Evolutionary conservation across 2,888 invertebrate genomes (phyloP), one percentile per base, ranked within the genome.

Genomic region (Oscheius sp.): DNA sequence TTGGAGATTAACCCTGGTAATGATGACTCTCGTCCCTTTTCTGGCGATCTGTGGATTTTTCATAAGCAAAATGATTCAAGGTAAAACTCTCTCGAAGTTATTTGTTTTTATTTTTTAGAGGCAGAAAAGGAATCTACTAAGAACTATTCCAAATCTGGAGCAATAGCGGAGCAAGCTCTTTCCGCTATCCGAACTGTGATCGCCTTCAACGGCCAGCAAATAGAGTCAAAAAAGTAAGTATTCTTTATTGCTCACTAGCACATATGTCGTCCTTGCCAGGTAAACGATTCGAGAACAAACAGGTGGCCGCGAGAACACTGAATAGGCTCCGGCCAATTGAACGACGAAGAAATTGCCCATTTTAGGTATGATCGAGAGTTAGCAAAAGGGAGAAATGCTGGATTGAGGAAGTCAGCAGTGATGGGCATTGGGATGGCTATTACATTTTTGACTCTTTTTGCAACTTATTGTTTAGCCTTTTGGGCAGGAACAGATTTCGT

Each of bases 381-480:
- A 20, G 73, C 75, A n/a, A 75, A 67, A 0, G 82, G 81, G 32
- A 82, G 75, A 38, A 41, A 24, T 6, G 73, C 77, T 12, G 86
- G 86, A 33, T 75, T 83, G 51, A 72, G 72, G 47, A 82, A 81
- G 68, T 75, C 85, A 0, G 65, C 82, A 24, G 75, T 84, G n/a
- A 73, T 83, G 20, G 87, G 87, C 0, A 57, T 83, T n/a, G 87
- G 87, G 0, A 80, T 86, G 1, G 86, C 84, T 0, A 66, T 80
- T 22, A 83, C 85, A 14, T 83, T 86, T 65, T 67, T 87, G 14
- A 77, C 84, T 30, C 85, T 87, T 72, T 87, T 86, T 70, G 68
- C 82, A 8, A 82, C 87, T 1, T 87, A 84, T 65, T 70, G 75
- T 22, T 66, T 84, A 2, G 82, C 81, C 1, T 84, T 84, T 63